phyloP scores from a whole-genome alignment of 2,888 invertebrate species.

The Graphium colonna region DNA sequence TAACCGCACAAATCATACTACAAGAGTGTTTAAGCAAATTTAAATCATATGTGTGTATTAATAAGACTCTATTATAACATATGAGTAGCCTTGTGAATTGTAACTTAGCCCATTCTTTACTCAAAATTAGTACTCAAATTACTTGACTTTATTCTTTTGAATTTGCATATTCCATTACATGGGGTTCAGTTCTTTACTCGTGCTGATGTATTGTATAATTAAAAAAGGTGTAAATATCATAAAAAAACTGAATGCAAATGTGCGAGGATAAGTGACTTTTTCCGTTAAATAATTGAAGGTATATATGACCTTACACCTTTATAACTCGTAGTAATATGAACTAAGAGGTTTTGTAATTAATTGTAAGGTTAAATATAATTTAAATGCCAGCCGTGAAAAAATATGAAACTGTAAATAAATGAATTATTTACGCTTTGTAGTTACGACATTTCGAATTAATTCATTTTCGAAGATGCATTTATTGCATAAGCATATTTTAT shows the following conservation, averaged over 20 bases:
- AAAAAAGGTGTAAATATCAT: no score
- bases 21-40: conserved; percentile 5
- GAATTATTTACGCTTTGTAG: no score
- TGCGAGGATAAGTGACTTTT: conserved; percentile 43
- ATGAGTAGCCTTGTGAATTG: conserved; percentile 15
- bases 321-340: no score
- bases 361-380: no score
- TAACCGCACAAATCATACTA: conserved; percentile 16
- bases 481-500: no score
- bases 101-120: conserved; percentile 34
- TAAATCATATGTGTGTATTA: conserved; percentile 6
- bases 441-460: no score
- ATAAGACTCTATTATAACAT: conserved; percentile 15
- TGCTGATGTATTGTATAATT: conserved; percentile 43
- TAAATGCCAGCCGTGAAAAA: no score
- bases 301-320: no score
- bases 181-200: conserved; percentile 40
- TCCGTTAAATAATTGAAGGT: conserved; percentile 53
- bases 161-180: conserved; percentile 54
- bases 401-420: no score
- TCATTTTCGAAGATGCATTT: no score
- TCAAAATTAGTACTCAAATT: no score
- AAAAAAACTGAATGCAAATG: conserved; percentile 44
- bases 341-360: no score
- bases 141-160: conserved; percentile 59